These are phyloP conservation scores for Podabrus alpinus DNA, from an alignment of 2,888 invertebrate genomes.

Conservation along the genomic window DNA sequence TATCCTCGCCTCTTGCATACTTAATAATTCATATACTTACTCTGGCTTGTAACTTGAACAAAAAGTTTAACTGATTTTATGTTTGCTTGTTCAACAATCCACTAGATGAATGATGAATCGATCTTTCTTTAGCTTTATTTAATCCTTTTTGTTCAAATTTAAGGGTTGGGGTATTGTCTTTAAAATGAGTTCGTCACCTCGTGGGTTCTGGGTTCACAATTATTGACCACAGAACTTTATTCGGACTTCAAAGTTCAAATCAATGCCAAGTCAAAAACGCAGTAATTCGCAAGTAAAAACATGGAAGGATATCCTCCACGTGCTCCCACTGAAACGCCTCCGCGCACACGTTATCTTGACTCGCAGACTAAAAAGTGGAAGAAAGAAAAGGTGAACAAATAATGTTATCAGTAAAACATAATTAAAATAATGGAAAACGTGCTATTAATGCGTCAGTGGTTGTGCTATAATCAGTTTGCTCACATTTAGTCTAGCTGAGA, in stretches of 20 bases:
- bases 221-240: not conserved
- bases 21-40: not conserved
- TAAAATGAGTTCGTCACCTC: not conserved
- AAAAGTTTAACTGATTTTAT: not conserved
- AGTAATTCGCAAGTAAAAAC: not conserved
- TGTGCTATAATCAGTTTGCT: too few species aligned
- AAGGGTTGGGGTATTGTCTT: not conserved
- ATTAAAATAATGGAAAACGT: too few species aligned
- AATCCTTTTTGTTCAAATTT: not conserved
- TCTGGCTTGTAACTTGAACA: not conserved
- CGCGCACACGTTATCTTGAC: not conserved
- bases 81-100: too few species aligned
- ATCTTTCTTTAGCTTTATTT: not conserved
- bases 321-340: not conserved
- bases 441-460: too few species aligned
- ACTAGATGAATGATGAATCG: too few species aligned
- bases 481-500: too few species aligned
- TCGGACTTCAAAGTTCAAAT: not conserved
- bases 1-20: not conserved
- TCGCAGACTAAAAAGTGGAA: too few species aligned
- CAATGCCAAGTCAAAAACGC: not conserved
- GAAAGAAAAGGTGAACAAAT: too few species aligned
- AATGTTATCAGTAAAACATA: too few species aligned
- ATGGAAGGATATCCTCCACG: too few species aligned
- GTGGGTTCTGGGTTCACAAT: not conserved